Percentiles rank a stretch among this genome's conserved stretches.
phyloP scores from a whole-genome alignment of 2,113 vertebrate species.

The Mus pahari region DNA sequence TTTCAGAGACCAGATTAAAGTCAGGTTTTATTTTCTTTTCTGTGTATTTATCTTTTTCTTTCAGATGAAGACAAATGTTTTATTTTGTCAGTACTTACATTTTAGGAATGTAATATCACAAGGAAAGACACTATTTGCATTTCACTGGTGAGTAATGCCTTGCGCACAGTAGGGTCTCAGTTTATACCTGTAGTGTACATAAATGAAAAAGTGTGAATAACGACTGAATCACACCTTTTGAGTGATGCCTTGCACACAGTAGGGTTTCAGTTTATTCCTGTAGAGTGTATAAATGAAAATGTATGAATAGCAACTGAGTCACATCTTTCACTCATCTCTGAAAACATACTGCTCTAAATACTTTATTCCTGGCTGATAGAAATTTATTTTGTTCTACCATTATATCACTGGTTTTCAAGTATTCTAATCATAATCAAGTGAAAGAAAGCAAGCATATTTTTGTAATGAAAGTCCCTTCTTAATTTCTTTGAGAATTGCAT shows the following conservation, averaged over 20 bases:
- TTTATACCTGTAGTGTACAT: not conserved
- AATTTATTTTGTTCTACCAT: conserved; percentile 12
- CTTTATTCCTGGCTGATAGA: not conserved
- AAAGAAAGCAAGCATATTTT: not conserved
- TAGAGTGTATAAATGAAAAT: not conserved
- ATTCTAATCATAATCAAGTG: not conserved
- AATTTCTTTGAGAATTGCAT: not conserved
- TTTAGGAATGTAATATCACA: not conserved
- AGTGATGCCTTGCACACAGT: not conserved
- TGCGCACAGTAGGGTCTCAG: not conserved
- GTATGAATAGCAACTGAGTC: not conserved
- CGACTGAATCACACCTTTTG: no score
- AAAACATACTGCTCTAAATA: conserved; percentile 1
- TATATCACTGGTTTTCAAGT: not conserved
- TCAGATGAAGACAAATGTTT: not conserved
- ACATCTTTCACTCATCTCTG: not conserved
- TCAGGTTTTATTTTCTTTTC: not conserved
- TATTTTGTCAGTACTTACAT: not conserved
- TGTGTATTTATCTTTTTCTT: conserved; percentile 23
- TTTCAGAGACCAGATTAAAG: not conserved
- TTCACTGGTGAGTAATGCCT: not conserved
- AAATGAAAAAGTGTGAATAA: not conserved
- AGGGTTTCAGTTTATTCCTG: not conserved
- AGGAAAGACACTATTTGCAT: not conserved
- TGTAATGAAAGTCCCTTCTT: conserved; percentile 21